Evolutionary conservation across 2,113 vertebrate species (phyloP).

Genomic region (Pholis gunnellus): DNA sequence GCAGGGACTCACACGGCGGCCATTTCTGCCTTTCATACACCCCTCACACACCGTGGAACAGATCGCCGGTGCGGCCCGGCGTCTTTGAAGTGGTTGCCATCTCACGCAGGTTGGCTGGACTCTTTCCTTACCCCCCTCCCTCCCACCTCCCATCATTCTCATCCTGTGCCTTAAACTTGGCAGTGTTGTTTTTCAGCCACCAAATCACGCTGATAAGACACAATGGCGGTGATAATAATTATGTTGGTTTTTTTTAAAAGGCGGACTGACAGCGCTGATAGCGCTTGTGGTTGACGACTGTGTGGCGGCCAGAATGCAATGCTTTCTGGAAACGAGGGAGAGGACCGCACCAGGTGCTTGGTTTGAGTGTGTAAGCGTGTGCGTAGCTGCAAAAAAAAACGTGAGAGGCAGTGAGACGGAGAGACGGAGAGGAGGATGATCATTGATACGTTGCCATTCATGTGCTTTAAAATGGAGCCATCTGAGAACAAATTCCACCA

Average conservation of each 20-base stretch:
- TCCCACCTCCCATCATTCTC: slow-evolving; percentile 46
- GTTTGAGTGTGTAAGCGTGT: slow-evolving; percentile 38
- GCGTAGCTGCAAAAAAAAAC: slow-evolving; percentile 25
- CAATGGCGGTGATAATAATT: slow-evolving; percentile 75
- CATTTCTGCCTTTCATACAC: slow-evolving; percentile 84
- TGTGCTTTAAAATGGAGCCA: slow-evolving; percentile 79
- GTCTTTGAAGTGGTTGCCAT: slow-evolving; percentile 86
- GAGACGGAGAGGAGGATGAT: slow-evolving; percentile 54
- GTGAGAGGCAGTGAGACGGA: slow-evolving; percentile 46
- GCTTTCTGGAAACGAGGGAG: slow-evolving; percentile 35
- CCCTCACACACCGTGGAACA: slow-evolving; percentile 80
- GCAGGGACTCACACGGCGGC: slow-evolving; percentile 81
- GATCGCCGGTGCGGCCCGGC: slow-evolving; percentile 76
- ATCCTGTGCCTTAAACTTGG: slow-evolving; percentile 72
- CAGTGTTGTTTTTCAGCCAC: slow-evolving; percentile 57
- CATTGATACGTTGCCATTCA: slow-evolving; percentile 78
- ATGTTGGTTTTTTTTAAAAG: slow-evolving; percentile 37
- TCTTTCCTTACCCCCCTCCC: slow-evolving; percentile 31
- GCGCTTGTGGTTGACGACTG: slow-evolving; percentile 44
- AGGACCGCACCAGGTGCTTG: slow-evolving; percentile 63
- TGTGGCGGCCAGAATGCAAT: slow-evolving; percentile 55
- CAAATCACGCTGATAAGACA: slow-evolving; percentile 66
- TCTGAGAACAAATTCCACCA: slow-evolving; percentile 78
- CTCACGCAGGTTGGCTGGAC: slow-evolving; percentile 81
- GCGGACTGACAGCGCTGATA: slow-evolving; percentile 43